These are phyloP conservation scores for Panurus biarmicus DNA, from an alignment of 2,113 vertebrate species.

Conservation along the genomic window DNA sequence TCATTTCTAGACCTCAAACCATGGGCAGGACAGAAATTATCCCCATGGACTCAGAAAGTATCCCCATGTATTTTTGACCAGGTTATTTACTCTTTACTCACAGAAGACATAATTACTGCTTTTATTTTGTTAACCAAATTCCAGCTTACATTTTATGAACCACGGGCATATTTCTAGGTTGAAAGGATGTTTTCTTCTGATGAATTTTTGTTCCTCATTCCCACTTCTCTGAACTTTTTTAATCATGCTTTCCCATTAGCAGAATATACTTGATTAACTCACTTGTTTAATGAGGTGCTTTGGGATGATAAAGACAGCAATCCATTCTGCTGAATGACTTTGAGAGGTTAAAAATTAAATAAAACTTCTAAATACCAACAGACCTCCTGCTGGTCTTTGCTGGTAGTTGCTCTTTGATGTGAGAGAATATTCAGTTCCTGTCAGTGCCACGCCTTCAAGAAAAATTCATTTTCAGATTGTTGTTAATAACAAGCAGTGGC, in stretches of 20 bases:
- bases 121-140: neutral
- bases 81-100: neutral
- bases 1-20: neutral
- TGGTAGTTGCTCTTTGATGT: neutral
- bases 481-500: neutral
- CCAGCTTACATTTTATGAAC: neutral
- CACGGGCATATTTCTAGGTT: neutral
- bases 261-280: constrained; percentile 8
- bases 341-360: neutral
- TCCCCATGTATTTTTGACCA: neutral
- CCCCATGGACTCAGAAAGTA: neutral
- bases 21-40: neutral
- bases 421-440: neutral
- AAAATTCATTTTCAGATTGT: neutral
- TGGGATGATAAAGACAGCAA: constrained; percentile 5
- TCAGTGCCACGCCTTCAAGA: neutral
- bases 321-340: neutral
- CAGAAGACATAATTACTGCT: neutral
- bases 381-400: neutral
- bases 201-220: neutral
- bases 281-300: constrained; percentile 23
- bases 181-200: neutral
- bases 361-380: neutral
- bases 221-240: neutral
- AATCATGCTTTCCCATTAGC: constrained; percentile 18